Evolutionary conservation across 1,140 invertebrate genomes (phyloP).

Genomic region (Glossosoma conforme): DNA sequence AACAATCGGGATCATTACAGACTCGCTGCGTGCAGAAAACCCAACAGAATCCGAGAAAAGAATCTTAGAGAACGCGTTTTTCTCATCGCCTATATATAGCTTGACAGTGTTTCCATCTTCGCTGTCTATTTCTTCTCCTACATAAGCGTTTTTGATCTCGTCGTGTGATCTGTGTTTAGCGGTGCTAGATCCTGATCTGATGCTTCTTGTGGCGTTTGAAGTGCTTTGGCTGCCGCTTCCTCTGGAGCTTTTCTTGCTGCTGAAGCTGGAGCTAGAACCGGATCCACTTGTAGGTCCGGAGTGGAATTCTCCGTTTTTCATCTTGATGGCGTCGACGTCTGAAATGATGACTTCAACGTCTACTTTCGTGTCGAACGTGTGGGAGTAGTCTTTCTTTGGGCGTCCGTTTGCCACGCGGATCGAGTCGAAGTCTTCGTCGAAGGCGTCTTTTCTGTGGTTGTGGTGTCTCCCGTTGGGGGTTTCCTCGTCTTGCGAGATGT

Average conservation of each 20-base stretch:
- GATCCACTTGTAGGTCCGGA: conserved; percentile 29
- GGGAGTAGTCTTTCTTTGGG: not conserved
- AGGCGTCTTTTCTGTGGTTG: not conserved
- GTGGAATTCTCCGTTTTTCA: conserved; percentile 26
- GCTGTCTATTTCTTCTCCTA: conserved; percentile 36
- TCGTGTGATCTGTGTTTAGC: conserved; percentile 52
- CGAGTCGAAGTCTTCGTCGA: not conserved
- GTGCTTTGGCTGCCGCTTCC: conserved; percentile 44
- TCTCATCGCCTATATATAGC: conserved; percentile 45
- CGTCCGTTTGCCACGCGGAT: too few species aligned
- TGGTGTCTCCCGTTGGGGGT: conserved; percentile 17
- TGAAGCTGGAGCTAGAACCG: conserved; percentile 44
- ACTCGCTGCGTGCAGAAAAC: conserved; percentile 44
- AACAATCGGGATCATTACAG: conserved; percentile 43
- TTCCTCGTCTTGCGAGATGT: conserved; percentile 14
- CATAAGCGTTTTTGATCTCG: conserved; percentile 30
- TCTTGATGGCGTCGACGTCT: conserved; percentile 12
- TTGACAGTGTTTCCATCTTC: conserved; percentile 48
- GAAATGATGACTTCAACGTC: conserved; percentile 16
- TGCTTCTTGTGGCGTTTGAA: conserved; percentile 48
- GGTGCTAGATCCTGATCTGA: conserved; percentile 49
- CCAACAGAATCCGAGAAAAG: conserved; percentile 39
- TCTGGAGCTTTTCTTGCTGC: conserved; percentile 45
- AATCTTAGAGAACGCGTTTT: conserved; percentile 47
- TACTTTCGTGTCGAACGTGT: conserved; percentile 1